Evolutionary conservation across 1,140 invertebrate genomes (phyloP).

Genomic region (Helicoverpa armigera): DNA sequence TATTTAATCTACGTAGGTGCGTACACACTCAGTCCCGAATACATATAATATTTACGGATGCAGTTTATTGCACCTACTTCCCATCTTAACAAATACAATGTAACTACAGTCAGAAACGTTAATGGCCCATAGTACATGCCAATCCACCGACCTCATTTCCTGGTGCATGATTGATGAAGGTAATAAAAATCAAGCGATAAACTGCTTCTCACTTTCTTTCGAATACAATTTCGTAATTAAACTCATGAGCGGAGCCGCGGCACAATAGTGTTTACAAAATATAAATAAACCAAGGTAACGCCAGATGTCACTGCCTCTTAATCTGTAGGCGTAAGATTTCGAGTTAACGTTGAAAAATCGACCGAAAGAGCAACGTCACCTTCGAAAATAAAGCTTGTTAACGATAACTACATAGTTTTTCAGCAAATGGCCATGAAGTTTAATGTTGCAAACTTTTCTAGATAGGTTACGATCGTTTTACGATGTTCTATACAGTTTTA

Average conservation of each 20-base stretch:
- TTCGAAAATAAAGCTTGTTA: constrained; percentile 51
- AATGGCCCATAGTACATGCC: not conserved
- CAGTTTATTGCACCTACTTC: not conserved
- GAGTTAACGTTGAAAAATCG: constrained; percentile 18
- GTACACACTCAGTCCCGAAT: not conserved
- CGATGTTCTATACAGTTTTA: constrained; percentile 16
- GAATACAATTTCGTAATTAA: constrained; percentile 25
- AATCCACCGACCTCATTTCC: constrained; percentile 2
- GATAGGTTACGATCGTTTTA: constrained; percentile 42
- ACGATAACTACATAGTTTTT: constrained; percentile 43
- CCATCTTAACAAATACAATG: not conserved
- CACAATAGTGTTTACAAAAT: constrained; percentile 46
- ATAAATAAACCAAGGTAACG: constrained; percentile 58
- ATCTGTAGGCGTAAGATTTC: constrained; percentile 55
- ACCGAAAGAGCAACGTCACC: constrained; percentile 34
- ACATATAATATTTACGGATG: not conserved
- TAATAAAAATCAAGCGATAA: constrained; percentile 29
- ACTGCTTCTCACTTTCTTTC: constrained; percentile 20
- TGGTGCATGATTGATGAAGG: constrained; percentile 17
- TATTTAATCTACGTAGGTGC: no score
- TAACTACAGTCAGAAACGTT: not conserved
- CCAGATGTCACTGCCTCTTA: constrained; percentile 57
- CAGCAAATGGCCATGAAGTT: constrained; percentile 48
- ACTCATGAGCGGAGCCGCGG: constrained; percentile 7
- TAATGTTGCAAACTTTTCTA: constrained; percentile 50